phyloP scores from a whole-genome alignment of 2,797 vertebrate species.

The Scarus forsteni region DNA sequence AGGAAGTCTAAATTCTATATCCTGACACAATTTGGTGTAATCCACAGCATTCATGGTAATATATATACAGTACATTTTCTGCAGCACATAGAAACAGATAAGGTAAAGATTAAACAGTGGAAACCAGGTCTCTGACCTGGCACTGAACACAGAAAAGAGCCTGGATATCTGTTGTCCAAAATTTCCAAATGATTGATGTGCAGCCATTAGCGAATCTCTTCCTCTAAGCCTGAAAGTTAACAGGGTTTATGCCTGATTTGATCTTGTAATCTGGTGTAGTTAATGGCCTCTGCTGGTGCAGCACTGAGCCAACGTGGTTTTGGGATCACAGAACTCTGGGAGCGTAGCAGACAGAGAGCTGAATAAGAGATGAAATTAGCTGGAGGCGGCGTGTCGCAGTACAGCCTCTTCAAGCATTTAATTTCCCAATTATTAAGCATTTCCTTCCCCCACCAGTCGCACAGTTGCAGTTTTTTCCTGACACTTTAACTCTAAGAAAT shows the following conservation, averaged over 20 bases:
- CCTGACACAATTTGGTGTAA: no score
- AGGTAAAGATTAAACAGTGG: neutral
- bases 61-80: neutral
- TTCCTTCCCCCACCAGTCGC: slow-evolving; percentile 33
- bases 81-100: slow-evolving; percentile 10
- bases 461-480: slow-evolving; percentile 50
- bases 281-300: slow-evolving; percentile 55
- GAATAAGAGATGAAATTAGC: slow-evolving; percentile 62
- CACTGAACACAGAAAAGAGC: slow-evolving; percentile 10
- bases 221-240: slow-evolving; percentile 44
- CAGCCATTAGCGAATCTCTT: slow-evolving; percentile 20
- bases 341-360: slow-evolving; percentile 43
- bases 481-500: slow-evolving; percentile 57
- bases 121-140: neutral
- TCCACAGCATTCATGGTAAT: no score
- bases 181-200: slow-evolving; percentile 32
- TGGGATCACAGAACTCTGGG: slow-evolving; percentile 33
- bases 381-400: slow-evolving; percentile 37
- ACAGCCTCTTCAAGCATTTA: slow-evolving; percentile 65
- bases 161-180: slow-evolving; percentile 18
- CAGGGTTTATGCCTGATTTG: slow-evolving; percentile 62
- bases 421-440: slow-evolving; percentile 70
- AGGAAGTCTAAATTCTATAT: neutral
- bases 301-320: slow-evolving; percentile 34
- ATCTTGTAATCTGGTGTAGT: slow-evolving; percentile 66